Evolutionary conservation across 2,888 invertebrate genomes (phyloP).

Genomic region (Seira ritae): DNA sequence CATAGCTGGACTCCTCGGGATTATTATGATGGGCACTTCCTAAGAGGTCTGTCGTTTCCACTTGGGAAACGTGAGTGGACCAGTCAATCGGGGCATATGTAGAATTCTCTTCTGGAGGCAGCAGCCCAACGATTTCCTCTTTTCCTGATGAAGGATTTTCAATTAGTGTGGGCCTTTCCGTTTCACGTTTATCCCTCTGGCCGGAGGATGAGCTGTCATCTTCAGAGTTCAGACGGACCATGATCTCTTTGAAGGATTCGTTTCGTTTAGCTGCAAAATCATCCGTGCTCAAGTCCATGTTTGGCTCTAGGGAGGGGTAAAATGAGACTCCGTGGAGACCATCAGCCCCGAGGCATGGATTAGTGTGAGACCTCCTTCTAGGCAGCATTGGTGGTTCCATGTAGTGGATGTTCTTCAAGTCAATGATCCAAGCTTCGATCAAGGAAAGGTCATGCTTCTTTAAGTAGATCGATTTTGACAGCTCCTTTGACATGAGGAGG

Average conservation of each 20-base stretch:
- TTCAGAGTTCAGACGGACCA: conserved; percentile 43
- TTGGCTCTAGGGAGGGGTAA: conserved; percentile 72
- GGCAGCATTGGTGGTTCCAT: conserved; percentile 74
- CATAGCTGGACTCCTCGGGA: conserved; percentile 51
- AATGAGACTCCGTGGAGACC: conserved; percentile 74
- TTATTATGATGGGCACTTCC: conserved; percentile 14
- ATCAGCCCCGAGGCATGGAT: conserved; percentile 74
- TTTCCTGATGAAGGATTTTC: conserved; percentile 20
- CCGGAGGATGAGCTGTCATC: conserved; percentile 41
- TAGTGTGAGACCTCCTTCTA: conserved; percentile 72
- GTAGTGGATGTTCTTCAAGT: conserved; percentile 73
- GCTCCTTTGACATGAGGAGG: conserved; percentile 72
- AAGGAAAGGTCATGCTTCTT: conserved; percentile 70
- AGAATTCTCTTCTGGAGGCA: conserved; percentile 71
- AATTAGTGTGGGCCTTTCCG: conserved; percentile 61
- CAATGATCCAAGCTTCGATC: conserved; percentile 74
- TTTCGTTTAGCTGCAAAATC: conserved; percentile 68
- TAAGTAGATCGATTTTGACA: conserved; percentile 73
- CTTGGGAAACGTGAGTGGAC: conserved; percentile 48
- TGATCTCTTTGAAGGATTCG: conserved; percentile 67
- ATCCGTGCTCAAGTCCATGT: conserved; percentile 59
- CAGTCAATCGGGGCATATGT: conserved; percentile 71
- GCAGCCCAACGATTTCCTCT: conserved; percentile 48
- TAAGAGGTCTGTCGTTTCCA: conserved; percentile 10
- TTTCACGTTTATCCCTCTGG: conserved; percentile 67